A percentile compares a stretch with the other conserved stretches of the same genome.
Conservation (phyloP, 2,113 vertebrate genomes). For the Prochilodus magdalenae region DNA sequence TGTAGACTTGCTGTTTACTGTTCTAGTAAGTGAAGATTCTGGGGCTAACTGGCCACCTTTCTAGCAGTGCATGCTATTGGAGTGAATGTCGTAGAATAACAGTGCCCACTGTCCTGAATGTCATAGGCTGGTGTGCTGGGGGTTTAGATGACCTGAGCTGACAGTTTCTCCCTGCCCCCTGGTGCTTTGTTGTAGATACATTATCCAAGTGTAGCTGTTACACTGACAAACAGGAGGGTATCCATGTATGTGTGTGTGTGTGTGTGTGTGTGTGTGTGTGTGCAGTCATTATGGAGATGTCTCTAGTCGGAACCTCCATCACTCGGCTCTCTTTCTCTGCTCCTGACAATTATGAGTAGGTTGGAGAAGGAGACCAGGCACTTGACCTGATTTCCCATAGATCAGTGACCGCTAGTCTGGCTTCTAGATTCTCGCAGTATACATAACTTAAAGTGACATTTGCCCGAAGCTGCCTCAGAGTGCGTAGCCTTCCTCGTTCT, state of each 20-base stretch:
- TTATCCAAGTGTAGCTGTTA: conserved; percentile 21
- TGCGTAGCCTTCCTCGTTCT: conserved; percentile 85
- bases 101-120: neutral
- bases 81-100: neutral
- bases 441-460: conserved; percentile 97
- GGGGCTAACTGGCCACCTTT: too few relatives aligned
- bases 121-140: neutral
- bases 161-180: conserved; percentile 17
- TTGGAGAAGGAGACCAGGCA: conserved; percentile 62
- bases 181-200: conserved; percentile 19
- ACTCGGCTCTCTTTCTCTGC: conserved; percentile 59
- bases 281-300: conserved; percentile 67
- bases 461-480: conserved; percentile 91
- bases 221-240: neutral
- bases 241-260: conserved; percentile 1
- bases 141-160: conserved; percentile 5
- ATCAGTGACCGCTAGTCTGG: conserved; percentile 91
- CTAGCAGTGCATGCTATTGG: too few relatives aligned
- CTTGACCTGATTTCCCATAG: conserved; percentile 96
- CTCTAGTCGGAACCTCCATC: conserved; percentile 66
- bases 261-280: conserved; percentile 1
- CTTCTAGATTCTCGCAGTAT: conserved; percentile 84
- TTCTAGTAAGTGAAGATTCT: too few relatives aligned
- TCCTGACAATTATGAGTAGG: conserved; percentile 70
- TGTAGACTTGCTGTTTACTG: too few relatives aligned